Evolutionary conservation across 2,113 vertebrate species (phyloP).

Genomic region (Balaeniceps rex): DNA sequence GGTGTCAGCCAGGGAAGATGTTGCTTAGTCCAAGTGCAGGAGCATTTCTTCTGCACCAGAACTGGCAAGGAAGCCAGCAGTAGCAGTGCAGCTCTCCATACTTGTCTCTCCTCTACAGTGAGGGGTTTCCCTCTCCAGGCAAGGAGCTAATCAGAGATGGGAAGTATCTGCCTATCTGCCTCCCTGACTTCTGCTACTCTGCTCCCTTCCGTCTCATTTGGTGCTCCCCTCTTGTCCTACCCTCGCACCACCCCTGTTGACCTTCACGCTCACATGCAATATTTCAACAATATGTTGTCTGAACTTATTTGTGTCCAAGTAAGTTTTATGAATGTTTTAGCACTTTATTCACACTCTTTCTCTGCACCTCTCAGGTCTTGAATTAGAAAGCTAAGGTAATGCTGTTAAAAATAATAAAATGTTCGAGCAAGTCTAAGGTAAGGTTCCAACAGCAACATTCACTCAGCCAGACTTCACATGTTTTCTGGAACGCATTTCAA

Average conservation of each 20-base stretch:
- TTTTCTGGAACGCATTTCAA: conserved; percentile 10
- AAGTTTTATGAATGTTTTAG: background rate
- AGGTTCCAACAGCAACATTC: conserved; percentile 45
- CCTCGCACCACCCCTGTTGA: background rate
- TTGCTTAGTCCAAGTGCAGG: background rate
- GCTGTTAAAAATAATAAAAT: conserved; percentile 3
- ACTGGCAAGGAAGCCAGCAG: background rate
- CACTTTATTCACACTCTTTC: background rate
- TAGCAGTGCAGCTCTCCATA: background rate
- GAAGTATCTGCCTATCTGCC: background rate
- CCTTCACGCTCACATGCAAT: background rate
- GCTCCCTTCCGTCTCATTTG: background rate
- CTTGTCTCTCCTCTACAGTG: background rate
- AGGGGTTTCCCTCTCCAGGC: background rate
- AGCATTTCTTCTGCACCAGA: background rate
- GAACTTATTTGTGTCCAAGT: background rate
- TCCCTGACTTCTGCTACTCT: background rate
- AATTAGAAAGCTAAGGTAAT: background rate
- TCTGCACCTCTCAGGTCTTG: background rate
- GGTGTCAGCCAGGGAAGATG: background rate
- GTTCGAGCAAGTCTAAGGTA: background rate
- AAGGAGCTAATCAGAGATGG: background rate
- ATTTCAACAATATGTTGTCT: background rate
- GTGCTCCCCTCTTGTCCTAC: background rate
- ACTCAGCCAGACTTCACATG: background rate